phyloP scores from a whole-genome alignment of 23 tunicate species.

The Styela plicata region DNA sequence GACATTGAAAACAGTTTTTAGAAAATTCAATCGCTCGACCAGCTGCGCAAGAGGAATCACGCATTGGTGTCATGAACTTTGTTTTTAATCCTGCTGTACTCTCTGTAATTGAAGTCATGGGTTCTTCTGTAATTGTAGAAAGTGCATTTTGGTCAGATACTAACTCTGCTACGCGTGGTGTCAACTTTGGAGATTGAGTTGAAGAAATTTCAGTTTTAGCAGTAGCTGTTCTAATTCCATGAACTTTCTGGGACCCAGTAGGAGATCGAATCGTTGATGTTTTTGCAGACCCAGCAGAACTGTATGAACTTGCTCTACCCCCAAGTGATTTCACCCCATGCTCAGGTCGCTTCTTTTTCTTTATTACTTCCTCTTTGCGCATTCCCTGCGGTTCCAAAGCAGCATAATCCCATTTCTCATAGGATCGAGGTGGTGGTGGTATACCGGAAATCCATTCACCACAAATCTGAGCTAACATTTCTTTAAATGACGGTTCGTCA shows the following conservation, averaged over 20 bases:
- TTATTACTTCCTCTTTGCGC: slow-evolving; percentile 61
- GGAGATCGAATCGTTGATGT: slow-evolving; percentile 44
- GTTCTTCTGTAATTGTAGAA: slow-evolving; percentile 25
- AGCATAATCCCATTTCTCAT: slow-evolving; percentile 58
- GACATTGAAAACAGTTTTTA: slow-evolving; percentile 62
- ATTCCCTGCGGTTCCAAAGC: slow-evolving; percentile 63
- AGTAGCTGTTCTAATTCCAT: not conserved
- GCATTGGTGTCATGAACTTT: not conserved
- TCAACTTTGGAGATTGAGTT: not conserved
- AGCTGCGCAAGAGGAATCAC: not conserved
- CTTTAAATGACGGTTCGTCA: slow-evolving; percentile 80
- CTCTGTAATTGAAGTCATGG: not conserved
- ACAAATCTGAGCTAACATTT: slow-evolving; percentile 28
- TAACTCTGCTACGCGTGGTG: slow-evolving; percentile 13
- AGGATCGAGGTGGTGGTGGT: slow-evolving; percentile 56
- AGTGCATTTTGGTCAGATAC: slow-evolving; percentile 6
- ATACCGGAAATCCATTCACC: slow-evolving; percentile 73
- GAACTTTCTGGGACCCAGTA: slow-evolving; percentile 42
- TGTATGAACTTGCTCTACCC: slow-evolving; percentile 41
- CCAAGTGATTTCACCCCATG: not conserved
- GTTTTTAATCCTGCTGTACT: slow-evolving; percentile 7
- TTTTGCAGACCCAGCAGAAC: slow-evolving; percentile 40
- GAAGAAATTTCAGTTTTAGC: not conserved
- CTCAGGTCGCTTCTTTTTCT: slow-evolving; percentile 25
- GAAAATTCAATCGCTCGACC: slow-evolving; percentile 48